These are phyloP conservation scores for Campoplex nolae DNA, from an alignment of 2,888 invertebrate species.

Conservation along the genomic window DNA sequence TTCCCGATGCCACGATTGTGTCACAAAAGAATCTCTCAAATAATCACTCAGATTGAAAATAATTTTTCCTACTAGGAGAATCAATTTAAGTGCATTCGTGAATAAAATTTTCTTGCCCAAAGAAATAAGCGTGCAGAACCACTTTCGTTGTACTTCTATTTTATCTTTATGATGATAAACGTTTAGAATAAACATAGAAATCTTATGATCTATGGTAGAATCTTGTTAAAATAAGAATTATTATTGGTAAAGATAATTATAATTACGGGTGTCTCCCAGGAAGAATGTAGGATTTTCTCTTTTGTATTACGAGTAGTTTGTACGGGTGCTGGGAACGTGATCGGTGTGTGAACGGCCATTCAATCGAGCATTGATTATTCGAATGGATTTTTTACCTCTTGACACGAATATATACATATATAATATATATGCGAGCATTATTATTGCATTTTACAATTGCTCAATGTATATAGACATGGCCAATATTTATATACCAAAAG, in stretches of 20 bases:
- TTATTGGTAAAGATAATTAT: constrained; percentile 12
- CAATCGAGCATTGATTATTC: constrained; percentile 60
- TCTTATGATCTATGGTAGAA: not conserved
- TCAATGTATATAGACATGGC: constrained; percentile 5
- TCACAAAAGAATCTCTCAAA: not conserved
- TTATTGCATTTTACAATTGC: not conserved
- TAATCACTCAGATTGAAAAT: not conserved
- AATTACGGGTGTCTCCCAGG: constrained; percentile 25
- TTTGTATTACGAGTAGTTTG: constrained; percentile 68
- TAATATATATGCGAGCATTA: not conserved
- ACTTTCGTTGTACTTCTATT: not conserved
- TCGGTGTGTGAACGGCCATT: constrained; percentile 71
- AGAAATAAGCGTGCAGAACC: not conserved
- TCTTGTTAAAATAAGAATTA: not conserved
- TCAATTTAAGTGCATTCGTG: not conserved
- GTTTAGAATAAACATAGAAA: not conserved
- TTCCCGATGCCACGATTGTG: too few species aligned
- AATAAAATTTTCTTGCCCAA: not conserved
- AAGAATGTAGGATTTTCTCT: constrained; percentile 48
- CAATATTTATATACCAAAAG: constrained; percentile 24
- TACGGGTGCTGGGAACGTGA: constrained; percentile 70
- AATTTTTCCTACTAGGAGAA: not conserved
- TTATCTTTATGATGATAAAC: not conserved
- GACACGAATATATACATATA: too few species aligned
- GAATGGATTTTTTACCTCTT: constrained; percentile 30